Conservation (phyloP, 2,797 vertebrate genomes). For the Gephyroberyx darwinii region DNA sequence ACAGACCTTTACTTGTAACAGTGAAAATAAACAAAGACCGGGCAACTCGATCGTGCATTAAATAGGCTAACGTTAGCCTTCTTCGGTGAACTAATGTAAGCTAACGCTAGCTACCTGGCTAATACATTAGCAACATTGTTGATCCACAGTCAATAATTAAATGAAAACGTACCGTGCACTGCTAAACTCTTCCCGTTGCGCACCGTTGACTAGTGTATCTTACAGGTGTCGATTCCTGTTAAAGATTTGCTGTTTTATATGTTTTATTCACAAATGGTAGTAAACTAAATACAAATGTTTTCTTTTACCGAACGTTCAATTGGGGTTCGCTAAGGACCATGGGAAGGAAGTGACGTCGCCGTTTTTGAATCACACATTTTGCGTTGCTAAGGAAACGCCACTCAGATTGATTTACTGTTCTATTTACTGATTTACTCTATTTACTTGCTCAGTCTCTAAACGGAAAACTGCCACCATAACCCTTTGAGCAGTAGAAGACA, state of each 20-base stretch:
- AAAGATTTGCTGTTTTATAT: constrained; percentile 7
- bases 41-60: neutral
- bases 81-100: constrained; percentile 25
- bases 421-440: too few species aligned
- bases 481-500: too few species aligned
- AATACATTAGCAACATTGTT: constrained; percentile 70
- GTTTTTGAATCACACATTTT: constrained; percentile 76
- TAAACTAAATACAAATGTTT: constrained; percentile 58
- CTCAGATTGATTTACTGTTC: too few species aligned
- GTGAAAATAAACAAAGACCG: neutral
- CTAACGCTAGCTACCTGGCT: constrained; percentile 60
- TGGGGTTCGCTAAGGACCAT: constrained; percentile 71
- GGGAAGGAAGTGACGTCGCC: constrained; percentile 72
- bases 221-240: neutral
- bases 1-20: neutral
- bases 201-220: neutral
- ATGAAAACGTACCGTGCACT: constrained; percentile 47
- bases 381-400: constrained; percentile 74
- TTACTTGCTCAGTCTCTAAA: too few species aligned
- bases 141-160: constrained; percentile 38
- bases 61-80: constrained; percentile 31
- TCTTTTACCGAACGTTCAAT: constrained; percentile 65
- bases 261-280: constrained; percentile 36
- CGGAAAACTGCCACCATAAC: too few species aligned
- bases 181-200: constrained; percentile 3